phyloP scores from a whole-genome alignment of 2,113 vertebrate genomes.

The Antidorcas marsupialis region DNA sequence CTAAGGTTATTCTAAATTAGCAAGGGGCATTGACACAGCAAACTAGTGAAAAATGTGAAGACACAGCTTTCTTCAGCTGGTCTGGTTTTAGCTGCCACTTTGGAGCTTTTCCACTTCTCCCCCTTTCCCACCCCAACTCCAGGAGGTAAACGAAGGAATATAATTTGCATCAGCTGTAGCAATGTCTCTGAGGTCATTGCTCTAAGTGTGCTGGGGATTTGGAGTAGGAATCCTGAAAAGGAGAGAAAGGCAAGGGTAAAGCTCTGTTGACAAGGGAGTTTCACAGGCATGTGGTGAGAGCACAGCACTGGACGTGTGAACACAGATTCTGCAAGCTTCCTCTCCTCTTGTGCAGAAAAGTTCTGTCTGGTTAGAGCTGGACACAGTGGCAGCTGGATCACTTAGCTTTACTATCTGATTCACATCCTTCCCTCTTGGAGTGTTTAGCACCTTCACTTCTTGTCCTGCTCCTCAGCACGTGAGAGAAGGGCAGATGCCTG shows the following conservation, averaged over 20 bases:
- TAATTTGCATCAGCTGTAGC: constrained; percentile 12
- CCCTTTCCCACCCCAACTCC: not conserved
- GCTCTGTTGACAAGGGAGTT: not conserved
- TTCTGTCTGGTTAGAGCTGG: not conserved
- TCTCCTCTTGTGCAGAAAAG: not conserved
- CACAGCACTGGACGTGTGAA: not conserved
- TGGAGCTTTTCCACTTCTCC: not conserved
- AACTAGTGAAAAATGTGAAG: not conserved
- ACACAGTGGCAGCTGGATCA: not conserved
- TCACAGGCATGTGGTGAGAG: not conserved
- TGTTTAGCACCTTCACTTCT: not conserved
- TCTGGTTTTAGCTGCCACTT: constrained; percentile 23
- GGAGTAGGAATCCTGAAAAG: not conserved
- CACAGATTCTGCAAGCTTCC: not conserved
- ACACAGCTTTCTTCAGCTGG: not conserved
- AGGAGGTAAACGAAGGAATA: constrained; percentile 14
- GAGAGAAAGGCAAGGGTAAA: not conserved
- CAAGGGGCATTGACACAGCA: not conserved
- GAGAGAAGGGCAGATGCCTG: constrained; percentile 63
- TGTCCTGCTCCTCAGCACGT: not conserved
- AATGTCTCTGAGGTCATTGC: not conserved
- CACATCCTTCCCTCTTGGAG: not conserved
- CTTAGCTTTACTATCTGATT: not conserved
- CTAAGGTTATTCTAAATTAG: not conserved
- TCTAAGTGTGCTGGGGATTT: not conserved